These are phyloP conservation scores for Pyralis farinalis DNA, from an alignment of 2,888 invertebrate species.

Conservation along the genomic window DNA sequence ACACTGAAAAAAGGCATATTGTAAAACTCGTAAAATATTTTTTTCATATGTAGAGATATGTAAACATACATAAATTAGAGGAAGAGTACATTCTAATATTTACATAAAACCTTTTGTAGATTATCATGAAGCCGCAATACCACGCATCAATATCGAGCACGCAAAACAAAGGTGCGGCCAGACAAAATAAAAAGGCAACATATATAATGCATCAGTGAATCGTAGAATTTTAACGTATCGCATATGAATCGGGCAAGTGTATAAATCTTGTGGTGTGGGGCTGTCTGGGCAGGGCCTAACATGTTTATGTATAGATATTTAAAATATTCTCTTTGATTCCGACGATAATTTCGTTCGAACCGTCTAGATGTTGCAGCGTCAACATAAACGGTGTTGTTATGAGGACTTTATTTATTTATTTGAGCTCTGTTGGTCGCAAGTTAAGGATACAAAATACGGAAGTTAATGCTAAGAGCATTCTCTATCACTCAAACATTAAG, in stretches of 20 bases:
- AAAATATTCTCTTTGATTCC: conserved; percentile 81
- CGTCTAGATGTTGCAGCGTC: conserved; percentile 48
- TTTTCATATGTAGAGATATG: no score
- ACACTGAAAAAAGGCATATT: no score
- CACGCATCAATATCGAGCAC: conserved; percentile 40
- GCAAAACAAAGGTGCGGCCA: conserved; percentile 61
- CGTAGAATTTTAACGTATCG: conserved; percentile 63
- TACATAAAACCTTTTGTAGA: no score
- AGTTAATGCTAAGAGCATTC: no score
- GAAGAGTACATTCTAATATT: no score
- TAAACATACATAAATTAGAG: no score
- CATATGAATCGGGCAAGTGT: conserved; percentile 38
- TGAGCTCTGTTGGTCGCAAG: no score
- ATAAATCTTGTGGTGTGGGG: conserved; percentile 71
- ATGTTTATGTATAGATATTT: conserved; percentile 72
- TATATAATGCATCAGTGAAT: conserved; percentile 67
- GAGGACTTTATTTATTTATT: no score
- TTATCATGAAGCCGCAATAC: no score
- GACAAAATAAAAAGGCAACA: conserved; percentile 61
- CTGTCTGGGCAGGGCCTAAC: conserved; percentile 58
- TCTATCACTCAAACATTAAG: no score
- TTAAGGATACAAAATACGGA: no score
- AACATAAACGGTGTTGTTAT: conserved; percentile 33
- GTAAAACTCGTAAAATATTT: no score
- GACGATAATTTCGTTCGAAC: conserved; percentile 74